Evolutionary conservation across 35 echinoderm and acorn worm species (phyloP).

Genomic region (Acanthaster planci): DNA sequence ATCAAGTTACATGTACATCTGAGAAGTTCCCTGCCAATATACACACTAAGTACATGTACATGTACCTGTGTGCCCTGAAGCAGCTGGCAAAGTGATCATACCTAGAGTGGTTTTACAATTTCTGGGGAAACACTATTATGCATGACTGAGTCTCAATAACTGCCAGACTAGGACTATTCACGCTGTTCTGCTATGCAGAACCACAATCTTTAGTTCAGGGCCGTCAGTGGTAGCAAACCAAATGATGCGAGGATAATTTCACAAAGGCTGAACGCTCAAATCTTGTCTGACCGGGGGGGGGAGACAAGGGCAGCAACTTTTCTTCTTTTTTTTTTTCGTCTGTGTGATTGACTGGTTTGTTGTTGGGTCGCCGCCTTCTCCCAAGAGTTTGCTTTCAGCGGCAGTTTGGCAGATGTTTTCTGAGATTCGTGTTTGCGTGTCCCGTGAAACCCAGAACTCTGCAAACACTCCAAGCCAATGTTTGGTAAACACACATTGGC

Average conservation of each 20-base stretch:
- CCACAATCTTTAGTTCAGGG: neutral
- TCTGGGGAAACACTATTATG: neutral
- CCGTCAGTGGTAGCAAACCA: neutral
- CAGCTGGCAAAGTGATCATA: slow-evolving; percentile 3
- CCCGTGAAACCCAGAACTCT: neutral
- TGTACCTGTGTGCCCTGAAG: neutral
- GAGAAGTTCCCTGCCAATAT: no score
- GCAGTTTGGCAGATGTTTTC: slow-evolving; percentile 10
- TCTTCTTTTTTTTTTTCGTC: neutral
- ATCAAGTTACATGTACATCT: no score
- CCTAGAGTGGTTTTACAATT: neutral
- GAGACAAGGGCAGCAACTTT: neutral
- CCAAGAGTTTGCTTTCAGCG: neutral
- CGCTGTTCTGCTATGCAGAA: neutral
- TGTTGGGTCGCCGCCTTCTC: neutral
- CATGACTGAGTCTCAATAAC: neutral
- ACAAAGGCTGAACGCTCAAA: slow-evolving; percentile 4
- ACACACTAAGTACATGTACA: no score
- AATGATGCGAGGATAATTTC: slow-evolving; percentile 19
- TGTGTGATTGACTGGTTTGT: no score
- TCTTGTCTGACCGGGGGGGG: slow-evolving; percentile 15
- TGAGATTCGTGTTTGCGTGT: neutral
- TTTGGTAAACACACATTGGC: no score
- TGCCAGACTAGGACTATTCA: no score
- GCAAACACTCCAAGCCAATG: neutral